Conservation (phyloP, 2,113 vertebrate species). For the Amblyornis subalaris region DNA sequence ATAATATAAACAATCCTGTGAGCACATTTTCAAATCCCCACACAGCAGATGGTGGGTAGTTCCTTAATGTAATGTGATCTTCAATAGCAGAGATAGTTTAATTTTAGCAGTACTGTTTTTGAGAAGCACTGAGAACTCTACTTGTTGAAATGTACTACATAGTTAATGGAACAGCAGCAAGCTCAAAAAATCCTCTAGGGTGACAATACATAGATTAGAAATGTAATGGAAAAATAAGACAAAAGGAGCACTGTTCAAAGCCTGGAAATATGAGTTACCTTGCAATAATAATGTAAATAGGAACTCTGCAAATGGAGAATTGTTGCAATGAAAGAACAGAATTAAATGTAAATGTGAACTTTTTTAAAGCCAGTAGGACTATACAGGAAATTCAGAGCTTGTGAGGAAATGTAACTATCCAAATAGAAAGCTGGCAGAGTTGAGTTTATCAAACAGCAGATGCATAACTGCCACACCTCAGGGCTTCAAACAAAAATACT, state of each 20-base stretch:
- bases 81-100: not conserved
- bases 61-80: not conserved
- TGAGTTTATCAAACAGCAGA: not conserved
- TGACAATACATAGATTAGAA: not conserved
- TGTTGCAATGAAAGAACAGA: not conserved
- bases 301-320: not conserved
- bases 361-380: not conserved
- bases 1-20: not conserved
- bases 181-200: not conserved
- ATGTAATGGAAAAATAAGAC: not conserved
- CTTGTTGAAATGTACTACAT: not conserved
- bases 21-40: not conserved
- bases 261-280: not conserved
- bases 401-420: not conserved
- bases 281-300: not conserved
- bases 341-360: not conserved
- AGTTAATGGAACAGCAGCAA: not conserved
- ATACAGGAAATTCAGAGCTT: not conserved
- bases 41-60: not conserved
- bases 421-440: not conserved
- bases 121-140: not conserved
- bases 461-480: not conserved
- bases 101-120: not conserved
- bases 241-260: not conserved
- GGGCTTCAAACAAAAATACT: not conserved